These are phyloP conservation scores for Pseudococcus jackbeardsleyi DNA, from an alignment of 2,888 invertebrate genomes.

Conservation along the genomic window DNA sequence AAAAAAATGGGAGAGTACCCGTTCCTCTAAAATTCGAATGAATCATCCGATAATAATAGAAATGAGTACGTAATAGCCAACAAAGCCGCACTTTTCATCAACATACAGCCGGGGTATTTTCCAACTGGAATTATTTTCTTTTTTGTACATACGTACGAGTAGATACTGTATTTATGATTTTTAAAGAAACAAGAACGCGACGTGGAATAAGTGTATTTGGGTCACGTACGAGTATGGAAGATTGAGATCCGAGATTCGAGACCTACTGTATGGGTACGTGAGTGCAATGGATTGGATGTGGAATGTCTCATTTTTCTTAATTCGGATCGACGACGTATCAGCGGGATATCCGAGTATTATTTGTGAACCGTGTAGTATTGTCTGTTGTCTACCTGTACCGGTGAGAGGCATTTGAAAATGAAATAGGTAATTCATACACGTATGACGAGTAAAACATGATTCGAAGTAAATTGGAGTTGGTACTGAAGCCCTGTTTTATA, in stretches of 20 bases:
- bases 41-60: conserved; percentile 21
- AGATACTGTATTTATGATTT: neutral
- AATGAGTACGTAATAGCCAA: neutral
- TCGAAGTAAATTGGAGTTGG: neutral
- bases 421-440: neutral
- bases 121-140: neutral
- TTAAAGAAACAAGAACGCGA: neutral
- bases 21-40: neutral
- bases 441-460: neutral
- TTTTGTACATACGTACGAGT: neutral
- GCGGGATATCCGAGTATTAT: neutral
- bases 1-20: neutral
- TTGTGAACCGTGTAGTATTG: neutral
- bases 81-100: neutral
- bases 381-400: neutral
- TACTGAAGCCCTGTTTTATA: neutral
- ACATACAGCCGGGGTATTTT: neutral
- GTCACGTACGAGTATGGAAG: conserved; percentile 1
- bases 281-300: neutral
- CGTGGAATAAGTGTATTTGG: neutral
- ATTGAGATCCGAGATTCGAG: neutral
- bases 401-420: neutral
- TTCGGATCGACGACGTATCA: conserved; percentile 21
- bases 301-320: conserved; percentile 31
- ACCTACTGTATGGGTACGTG: neutral